A percentile compares a stretch with the other conserved stretches of the same genome.
These are phyloP conservation scores for Melanotaenia boesemani DNA, from an alignment of 2,797 vertebrate species.

Conservation along the genomic window DNA sequence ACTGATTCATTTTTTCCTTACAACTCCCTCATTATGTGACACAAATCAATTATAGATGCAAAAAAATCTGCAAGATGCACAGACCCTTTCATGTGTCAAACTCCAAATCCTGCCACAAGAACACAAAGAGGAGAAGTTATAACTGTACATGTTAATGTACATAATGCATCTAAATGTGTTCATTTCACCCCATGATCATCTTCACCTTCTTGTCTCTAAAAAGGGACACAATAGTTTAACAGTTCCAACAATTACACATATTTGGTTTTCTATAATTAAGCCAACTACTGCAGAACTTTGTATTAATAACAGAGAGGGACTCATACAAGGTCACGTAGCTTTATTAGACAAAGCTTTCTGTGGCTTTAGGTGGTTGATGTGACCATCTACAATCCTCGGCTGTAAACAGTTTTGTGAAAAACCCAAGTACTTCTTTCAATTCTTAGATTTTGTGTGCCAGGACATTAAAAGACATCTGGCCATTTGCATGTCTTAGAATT, in stretches of 20 bases:
- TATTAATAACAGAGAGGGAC: too few species aligned
- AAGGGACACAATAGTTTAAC: not conserved
- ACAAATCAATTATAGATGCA: conserved; percentile 78
- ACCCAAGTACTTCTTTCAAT: too few species aligned
- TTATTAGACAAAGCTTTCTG: too few species aligned
- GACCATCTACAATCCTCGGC: too few species aligned
- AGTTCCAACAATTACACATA: not conserved
- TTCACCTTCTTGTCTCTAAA: not conserved
- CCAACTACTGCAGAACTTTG: too few species aligned
- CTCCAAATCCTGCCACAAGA: conserved; percentile 17
- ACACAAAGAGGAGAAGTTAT: conserved; percentile 37
- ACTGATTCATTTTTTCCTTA: conserved; percentile 52
- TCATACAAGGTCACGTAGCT: too few species aligned
- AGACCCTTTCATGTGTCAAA: conserved; percentile 58
- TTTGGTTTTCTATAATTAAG: not conserved
- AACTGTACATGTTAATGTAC: not conserved
- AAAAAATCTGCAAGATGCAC: conserved; percentile 27
- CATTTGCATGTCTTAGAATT: too few species aligned
- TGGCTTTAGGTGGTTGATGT: too few species aligned
- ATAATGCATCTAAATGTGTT: not conserved
- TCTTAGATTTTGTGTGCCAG: too few species aligned
- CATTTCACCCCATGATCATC: not conserved
- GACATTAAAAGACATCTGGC: too few species aligned
- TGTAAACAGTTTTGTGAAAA: too few species aligned
- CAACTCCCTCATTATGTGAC: conserved; percentile 71